Evolutionary conservation across 2,888 invertebrate genomes (phyloP).

Genomic region (Cryptops parisi): DNA sequence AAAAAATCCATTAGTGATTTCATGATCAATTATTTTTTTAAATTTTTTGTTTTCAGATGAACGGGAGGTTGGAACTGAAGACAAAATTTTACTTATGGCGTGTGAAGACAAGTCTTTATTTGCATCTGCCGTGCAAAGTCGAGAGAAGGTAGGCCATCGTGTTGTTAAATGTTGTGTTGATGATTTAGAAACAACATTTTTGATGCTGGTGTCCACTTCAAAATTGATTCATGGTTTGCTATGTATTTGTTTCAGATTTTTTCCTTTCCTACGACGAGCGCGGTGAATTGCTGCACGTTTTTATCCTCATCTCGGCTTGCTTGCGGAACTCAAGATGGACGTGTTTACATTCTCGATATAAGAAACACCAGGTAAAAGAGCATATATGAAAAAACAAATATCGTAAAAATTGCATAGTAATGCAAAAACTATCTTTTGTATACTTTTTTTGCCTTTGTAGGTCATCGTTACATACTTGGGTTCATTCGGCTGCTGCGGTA

Average conservation of each 20-base stretch:
- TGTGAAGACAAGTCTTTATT: conserved; percentile 45
- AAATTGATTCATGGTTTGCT: too few relatives aligned
- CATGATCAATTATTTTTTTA: not conserved
- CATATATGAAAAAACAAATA: too few relatives aligned
- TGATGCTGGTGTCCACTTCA: too few relatives aligned
- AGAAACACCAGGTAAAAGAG: conserved; percentile 17
- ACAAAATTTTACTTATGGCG: conserved; percentile 43
- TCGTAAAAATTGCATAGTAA: too few relatives aligned
- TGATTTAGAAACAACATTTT: too few relatives aligned
- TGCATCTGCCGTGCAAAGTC: conserved; percentile 41
- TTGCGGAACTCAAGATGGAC: conserved; percentile 46
- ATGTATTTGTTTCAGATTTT: conserved; percentile 7
- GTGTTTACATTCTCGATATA: conserved; percentile 23
- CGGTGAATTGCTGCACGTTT: conserved; percentile 44
- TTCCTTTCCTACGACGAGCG: conserved; percentile 26
- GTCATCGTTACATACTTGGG: conserved; percentile 21
- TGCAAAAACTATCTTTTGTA: too few relatives aligned
- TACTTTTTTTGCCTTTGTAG: conserved; percentile 18
- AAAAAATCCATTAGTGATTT: not conserved
- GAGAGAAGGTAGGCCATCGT: conserved; percentile 31
- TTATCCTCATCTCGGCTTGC: conserved; percentile 37
- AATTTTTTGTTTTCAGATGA: conserved; percentile 29
- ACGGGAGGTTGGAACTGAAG: conserved; percentile 43
- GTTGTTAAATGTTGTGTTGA: too few relatives aligned
- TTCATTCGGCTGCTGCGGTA: conserved; percentile 44